Base-by-base conservation (phyloP, 2,113 vertebrate species). In the Eulemur rufifrons region DNA sequence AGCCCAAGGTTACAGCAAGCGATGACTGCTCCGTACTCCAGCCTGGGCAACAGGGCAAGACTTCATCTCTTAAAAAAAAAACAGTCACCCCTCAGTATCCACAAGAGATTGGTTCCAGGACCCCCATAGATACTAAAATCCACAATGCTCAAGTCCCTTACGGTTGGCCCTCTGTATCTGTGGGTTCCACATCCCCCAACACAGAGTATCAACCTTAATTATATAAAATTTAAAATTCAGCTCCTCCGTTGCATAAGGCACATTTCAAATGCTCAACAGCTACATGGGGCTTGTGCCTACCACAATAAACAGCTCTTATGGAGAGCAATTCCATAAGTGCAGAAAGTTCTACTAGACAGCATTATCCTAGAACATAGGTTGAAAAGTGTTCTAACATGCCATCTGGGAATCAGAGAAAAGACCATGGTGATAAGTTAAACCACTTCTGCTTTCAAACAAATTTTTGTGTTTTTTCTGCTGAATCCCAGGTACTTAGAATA, bases 191-290 rank as follows among this genome's bases (percentile, higher is more conserved):
- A 45, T 45, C 7, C 71, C 14, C 71, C 8, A 27, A 45, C 27
- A 74, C 39, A 45, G 71, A 74, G 39, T 12, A n/a, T 39, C 42
- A 69, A 82, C 56, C 63, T 34, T 50, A 85, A 73, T 85, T n/a
- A 87, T 74, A 63, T 76, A 66, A 91, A 91, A 59, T 42, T 37
- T 86, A 68, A 91, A 96, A 76, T 73, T 78, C 50, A 78, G 32
- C 32, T 63, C 32, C 82, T 85, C 17, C 8, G 4, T 66, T 34
- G 5, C 37, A 69, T 23, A 92, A 92, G 59, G 29, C 52, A 45
- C 13, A 54, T 82, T 50, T 68, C 52, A 89, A 82, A 20, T 64
- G 29, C 52, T 86, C 64, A 47, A 21, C 6, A 76, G 42, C 20
- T 71, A 54, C 7, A 64, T 37, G 59, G 8, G 27, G 76, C 83